A percentile compares a stretch with the other conserved stretches of the same genome.
Conservation (phyloP, 1,140 invertebrate species). For the Phenacoccus solenopsis region DNA sequence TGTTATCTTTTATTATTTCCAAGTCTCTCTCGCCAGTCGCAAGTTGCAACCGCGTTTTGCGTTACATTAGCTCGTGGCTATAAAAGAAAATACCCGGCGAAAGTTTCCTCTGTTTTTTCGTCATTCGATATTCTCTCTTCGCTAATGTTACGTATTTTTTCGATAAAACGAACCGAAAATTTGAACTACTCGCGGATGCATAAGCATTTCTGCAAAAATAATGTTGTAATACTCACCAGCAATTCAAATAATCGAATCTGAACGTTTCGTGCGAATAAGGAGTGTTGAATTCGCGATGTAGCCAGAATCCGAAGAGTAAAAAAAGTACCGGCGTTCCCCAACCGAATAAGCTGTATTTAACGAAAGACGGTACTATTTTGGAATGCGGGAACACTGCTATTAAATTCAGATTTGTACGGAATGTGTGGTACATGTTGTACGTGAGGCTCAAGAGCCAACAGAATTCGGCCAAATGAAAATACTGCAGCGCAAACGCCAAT, state of each 20-base stretch:
- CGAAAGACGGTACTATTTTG: slow-evolving; percentile 34
- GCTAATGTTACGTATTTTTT: neutral
- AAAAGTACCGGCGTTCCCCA: slow-evolving; percentile 37
- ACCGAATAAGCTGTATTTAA: slow-evolving; percentile 38
- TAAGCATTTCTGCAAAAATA: neutral
- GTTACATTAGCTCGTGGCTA: neutral
- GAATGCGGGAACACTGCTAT: slow-evolving; percentile 29
- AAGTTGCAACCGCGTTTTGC: neutral
- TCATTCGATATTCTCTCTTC: neutral
- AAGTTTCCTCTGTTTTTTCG: neutral
- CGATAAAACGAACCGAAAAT: neutral
- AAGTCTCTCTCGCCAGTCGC: neutral
- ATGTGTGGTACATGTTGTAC: slow-evolving; percentile 35
- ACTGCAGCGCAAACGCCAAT: slow-evolving; percentile 45
- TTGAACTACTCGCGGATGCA: neutral
- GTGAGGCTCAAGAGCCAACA: slow-evolving; percentile 36
- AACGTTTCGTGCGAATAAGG: slow-evolving; percentile 31
- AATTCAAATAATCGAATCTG: slow-evolving; percentile 27
- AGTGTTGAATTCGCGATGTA: slow-evolving; percentile 29
- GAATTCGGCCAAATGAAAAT: slow-evolving; percentile 45
- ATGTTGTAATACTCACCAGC: slow-evolving; percentile 20
- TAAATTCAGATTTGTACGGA: slow-evolving; percentile 33
- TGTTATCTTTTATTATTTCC: neutral
- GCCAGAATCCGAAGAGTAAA: slow-evolving; percentile 30
- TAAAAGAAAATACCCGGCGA: neutral